Evolutionary conservation across 2,888 invertebrate genomes (phyloP), one percentile per base, ranked within the genome.

Genomic region (Creontiades dilutus): DNA sequence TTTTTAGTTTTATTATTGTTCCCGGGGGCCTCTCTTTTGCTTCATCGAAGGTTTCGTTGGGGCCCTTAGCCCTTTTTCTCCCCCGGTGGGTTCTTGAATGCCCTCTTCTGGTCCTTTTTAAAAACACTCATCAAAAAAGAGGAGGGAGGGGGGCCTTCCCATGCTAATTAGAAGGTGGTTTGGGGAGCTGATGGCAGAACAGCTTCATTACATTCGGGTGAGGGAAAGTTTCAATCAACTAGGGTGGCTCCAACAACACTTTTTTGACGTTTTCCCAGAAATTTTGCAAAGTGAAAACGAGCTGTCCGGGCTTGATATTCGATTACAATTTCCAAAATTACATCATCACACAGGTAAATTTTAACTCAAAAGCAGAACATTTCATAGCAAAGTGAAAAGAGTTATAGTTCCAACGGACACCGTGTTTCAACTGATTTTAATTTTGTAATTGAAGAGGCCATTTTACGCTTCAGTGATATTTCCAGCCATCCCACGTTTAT

Each of bases 1-100:
- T 37, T 28, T 76, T 76, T 76, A 78, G 78, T 78, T 78, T 78
- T 78, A 46, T 78, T 78, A 78, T 78, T 78, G 78, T 78, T 78
- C 78, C 78, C 12, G 37, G 7, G 19, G 46, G n/a, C n/a, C 37
- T n/a, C 78, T 61, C 76, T 76, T 27, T 76, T 28, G 12, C 78
- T 78, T 46, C 47, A 47, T 78, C 78, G 46, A 23, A 23, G 68
- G 46, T 78, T 78, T 46, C 47, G 37, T 47, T 46, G 37, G 78
- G 37, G 19, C n/a, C 76, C 76, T 46, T n/a, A 46, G 76, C 78
- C 78, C 47, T 46, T 46, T 78, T 47, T 78, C 78, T 19, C 78
- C 47, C 78, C 47, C 9, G 78, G 68, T 68, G 23, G 0, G 68
- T 23, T 68, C 68, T 68, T 68, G 68, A 68, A 68, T 68, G 68